These are phyloP conservation scores for Talpa occidentalis DNA, from an alignment of 2,113 vertebrate species.

Conservation along the genomic window DNA sequence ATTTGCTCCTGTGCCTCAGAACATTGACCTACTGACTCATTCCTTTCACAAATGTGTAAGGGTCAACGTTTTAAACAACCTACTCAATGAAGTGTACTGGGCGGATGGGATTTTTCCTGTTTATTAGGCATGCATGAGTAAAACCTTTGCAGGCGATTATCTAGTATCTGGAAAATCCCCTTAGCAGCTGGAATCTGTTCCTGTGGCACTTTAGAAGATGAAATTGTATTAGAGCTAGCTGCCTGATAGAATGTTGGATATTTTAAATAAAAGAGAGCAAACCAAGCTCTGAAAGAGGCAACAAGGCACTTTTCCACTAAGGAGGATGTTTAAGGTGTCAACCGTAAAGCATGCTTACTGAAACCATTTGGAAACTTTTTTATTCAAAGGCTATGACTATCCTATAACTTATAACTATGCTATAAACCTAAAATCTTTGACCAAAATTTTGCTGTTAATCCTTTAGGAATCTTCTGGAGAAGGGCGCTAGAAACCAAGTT, in stretches of 20 bases:
- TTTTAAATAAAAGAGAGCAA: slow-evolving; percentile 39
- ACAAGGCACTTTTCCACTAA: neutral
- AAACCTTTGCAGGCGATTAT: slow-evolving; percentile 62
- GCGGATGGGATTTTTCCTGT: slow-evolving; percentile 71
- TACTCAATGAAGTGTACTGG: slow-evolving; percentile 11
- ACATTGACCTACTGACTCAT: neutral
- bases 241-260: neutral
- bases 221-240: slow-evolving; percentile 42
- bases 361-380: neutral
- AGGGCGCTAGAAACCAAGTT: neutral
- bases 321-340: neutral
- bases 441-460: slow-evolving; percentile 23
- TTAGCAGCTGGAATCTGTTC: slow-evolving; percentile 70
- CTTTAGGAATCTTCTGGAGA: neutral
- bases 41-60: neutral
- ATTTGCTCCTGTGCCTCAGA: slow-evolving; percentile 19
- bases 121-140: slow-evolving; percentile 70
- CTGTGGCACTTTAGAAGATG: slow-evolving; percentile 62
- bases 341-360: neutral
- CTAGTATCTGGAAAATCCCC: slow-evolving; percentile 71
- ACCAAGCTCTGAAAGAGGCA: neutral
- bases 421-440: neutral
- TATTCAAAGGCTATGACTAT: neutral
- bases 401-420: neutral
- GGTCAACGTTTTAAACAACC: slow-evolving; percentile 57